Evolutionary conservation across 2,888 invertebrate genomes (phyloP).

Genomic region (Rosalia funebris): DNA sequence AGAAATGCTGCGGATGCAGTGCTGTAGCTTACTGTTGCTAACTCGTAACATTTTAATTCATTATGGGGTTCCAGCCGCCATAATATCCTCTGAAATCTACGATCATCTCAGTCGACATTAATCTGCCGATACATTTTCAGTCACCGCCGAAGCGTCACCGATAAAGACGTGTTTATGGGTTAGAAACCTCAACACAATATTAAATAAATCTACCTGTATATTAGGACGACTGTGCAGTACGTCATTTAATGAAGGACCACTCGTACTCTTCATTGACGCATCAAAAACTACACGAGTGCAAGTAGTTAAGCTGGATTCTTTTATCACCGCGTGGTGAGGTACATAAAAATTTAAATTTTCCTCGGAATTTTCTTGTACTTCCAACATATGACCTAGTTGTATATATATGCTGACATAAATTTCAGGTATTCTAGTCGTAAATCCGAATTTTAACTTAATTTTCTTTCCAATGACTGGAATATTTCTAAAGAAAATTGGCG

Average conservation of each 20-base stretch:
- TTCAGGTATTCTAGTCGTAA: conserved; percentile 1
- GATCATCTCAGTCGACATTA: neutral
- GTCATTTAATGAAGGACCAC: conserved; percentile 31
- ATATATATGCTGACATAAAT: conserved; percentile 17
- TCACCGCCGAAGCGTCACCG: conserved; percentile 5
- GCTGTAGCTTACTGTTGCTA: conserved; percentile 5
- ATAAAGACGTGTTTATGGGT: conserved; percentile 1
- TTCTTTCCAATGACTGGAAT: conserved; percentile 8
- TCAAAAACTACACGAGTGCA: conserved; percentile 38
- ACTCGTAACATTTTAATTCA: neutral
- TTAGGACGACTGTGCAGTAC: conserved; percentile 23
- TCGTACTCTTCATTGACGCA: conserved; percentile 20
- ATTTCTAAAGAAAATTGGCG: neutral
- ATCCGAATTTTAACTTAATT: conserved; percentile 3
- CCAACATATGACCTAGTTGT: conserved; percentile 11
- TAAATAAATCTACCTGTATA: conserved; percentile 27
- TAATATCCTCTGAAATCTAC: conserved; percentile 4
- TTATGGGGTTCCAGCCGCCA: neutral
- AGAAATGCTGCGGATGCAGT: neutral
- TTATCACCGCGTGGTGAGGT: conserved; percentile 34
- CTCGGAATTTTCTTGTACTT: neutral
- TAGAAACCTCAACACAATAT: conserved; percentile 5
- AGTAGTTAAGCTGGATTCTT: conserved; percentile 26
- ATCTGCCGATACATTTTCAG: conserved; percentile 6
- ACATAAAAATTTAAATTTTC: conserved; percentile 16